phyloP scores from a whole-genome alignment of 2,113 vertebrate species.

The Jacana jacana region DNA sequence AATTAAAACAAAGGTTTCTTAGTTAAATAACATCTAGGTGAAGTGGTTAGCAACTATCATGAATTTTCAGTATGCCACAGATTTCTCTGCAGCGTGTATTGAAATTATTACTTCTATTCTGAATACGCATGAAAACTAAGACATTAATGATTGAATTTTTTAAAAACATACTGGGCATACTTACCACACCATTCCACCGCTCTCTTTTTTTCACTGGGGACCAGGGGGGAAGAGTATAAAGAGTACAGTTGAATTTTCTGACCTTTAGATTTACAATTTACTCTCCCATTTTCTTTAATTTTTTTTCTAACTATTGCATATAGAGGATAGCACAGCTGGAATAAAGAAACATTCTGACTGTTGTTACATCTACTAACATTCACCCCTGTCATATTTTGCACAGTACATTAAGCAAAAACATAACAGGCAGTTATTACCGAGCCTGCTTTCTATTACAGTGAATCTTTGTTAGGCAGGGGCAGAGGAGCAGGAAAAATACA shows the following conservation, averaged over 20 bases:
- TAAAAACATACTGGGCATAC: neutral
- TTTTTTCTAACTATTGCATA: neutral
- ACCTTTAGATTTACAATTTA: neutral
- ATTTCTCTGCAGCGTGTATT: neutral
- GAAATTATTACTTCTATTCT: neutral
- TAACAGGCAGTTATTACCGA: neutral
- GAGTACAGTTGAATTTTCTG: neutral
- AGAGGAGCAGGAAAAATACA: neutral
- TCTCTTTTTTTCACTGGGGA: neutral
- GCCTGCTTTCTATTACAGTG: conserved; percentile 8
- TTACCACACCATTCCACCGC: fast-evolving
- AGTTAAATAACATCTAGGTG: neutral
- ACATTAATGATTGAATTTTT: neutral
- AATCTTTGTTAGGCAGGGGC: conserved; percentile 21
- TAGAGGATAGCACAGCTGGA: neutral
- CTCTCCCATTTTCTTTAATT: neutral
- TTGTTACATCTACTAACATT: neutral
- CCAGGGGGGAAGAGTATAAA: too few species aligned
- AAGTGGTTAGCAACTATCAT: neutral
- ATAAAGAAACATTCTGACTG: neutral
- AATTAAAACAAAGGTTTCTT: neutral
- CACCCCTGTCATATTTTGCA: conserved; percentile 37
- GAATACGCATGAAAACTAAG: neutral
- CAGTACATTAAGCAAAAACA: conserved; percentile 54
- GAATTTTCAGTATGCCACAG: neutral